Evolutionary conservation across 2,888 invertebrate genomes (phyloP).

Genomic region (Drosophila mercatorum): DNA sequence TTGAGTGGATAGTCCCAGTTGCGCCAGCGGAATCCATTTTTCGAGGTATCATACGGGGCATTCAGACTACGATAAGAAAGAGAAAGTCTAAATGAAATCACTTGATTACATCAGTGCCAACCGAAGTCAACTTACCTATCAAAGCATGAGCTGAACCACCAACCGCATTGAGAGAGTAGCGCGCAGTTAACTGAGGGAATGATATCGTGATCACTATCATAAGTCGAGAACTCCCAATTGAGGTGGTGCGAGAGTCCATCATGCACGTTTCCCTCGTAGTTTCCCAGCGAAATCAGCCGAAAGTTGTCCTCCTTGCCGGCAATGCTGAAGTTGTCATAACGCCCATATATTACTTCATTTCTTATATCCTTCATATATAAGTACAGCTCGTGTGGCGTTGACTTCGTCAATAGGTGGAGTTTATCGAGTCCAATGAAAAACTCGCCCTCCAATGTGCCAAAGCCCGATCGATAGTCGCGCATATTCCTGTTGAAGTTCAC

Average conservation of each 20-base stretch:
- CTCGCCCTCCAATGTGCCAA: not conserved
- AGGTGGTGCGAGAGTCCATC: not conserved
- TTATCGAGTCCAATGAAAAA: not conserved
- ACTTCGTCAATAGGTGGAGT: not conserved
- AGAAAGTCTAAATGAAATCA: not conserved
- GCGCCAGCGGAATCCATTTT: not conserved
- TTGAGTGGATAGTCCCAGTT: not conserved
- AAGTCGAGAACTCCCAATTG: not conserved
- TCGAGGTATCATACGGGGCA: not conserved
- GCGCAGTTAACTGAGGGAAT: not conserved
- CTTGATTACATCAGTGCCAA: not conserved
- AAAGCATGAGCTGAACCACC: constrained; percentile 1
- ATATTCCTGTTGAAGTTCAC: not conserved
- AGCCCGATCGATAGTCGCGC: not conserved
- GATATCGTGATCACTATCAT: not conserved
- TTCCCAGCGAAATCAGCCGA: not conserved
- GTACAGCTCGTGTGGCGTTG: not conserved
- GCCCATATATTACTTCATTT: not conserved
- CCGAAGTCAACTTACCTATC: not conserved
- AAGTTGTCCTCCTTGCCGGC: not conserved
- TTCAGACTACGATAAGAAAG: not conserved
- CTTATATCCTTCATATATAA: not conserved
- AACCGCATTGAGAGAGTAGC: not conserved
- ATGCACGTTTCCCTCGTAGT: not conserved
- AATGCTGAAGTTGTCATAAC: not conserved